Conservation (phyloP, 2,797 vertebrate genomes). For the Avahi laniger region DNA sequence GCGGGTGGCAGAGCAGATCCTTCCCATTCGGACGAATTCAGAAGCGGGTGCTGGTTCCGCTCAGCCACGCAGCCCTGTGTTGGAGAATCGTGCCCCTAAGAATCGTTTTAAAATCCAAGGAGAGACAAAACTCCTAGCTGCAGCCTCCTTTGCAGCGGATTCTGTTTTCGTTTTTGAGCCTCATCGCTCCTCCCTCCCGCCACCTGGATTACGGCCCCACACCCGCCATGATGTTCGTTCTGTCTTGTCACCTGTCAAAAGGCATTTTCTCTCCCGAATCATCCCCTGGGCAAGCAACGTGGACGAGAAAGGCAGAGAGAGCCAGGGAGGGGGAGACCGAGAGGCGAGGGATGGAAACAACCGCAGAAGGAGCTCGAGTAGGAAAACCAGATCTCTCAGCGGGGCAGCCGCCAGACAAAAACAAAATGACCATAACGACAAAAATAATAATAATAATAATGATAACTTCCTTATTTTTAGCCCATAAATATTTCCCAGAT, state of each 20-base stretch:
- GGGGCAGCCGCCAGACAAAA: rapidly evolving
- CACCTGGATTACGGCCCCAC: background rate
- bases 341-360: rapidly evolving
- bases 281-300: background rate
- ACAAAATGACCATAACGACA: rapidly evolving
- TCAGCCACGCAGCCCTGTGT: rapidly evolving
- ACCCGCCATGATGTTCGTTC: rapidly evolving
- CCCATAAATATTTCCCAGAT: background rate
- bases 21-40: rapidly evolving
- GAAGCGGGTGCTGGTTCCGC: background rate
- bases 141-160: background rate
- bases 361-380: rapidly evolving
- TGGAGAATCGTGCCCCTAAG: rapidly evolving
- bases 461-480: background rate
- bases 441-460: background rate
- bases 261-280: background rate
- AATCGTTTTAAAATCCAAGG: too few relatives aligned
- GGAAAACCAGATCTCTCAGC: background rate
- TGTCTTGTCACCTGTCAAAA: slow-evolving; percentile 30
- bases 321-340: background rate
- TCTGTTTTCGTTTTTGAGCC: background rate
- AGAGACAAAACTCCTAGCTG: background rate
- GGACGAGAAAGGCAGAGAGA: background rate
- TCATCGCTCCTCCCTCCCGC: background rate
- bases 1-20: background rate